These are phyloP conservation scores for Mimumesa dahlbomi DNA, from an alignment of 2,888 invertebrate genomes.

Conservation along the genomic window DNA sequence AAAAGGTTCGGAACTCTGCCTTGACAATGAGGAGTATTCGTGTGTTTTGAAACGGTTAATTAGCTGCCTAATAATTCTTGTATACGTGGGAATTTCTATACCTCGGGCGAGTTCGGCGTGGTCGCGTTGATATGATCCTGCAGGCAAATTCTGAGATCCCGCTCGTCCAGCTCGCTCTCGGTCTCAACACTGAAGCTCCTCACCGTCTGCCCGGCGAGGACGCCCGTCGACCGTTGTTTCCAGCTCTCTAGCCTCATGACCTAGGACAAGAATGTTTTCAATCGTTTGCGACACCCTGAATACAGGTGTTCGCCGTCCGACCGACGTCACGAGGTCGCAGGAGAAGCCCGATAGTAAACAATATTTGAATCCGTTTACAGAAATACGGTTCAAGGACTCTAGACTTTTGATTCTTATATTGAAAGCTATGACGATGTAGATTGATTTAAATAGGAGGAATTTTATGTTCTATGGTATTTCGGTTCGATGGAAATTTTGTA, in stretches of 20 bases:
- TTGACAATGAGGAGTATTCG: slow-evolving; percentile 53
- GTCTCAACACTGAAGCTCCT: slow-evolving; percentile 79
- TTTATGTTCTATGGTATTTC: too few relatives aligned
- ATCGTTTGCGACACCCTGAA: too few relatives aligned
- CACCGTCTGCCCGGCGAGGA: slow-evolving; percentile 70
- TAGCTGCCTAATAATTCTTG: slow-evolving; percentile 63
- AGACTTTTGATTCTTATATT: too few relatives aligned
- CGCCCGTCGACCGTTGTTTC: slow-evolving; percentile 80
- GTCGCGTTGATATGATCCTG: slow-evolving; percentile 73
- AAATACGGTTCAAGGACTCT: too few relatives aligned
- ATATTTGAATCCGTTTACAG: too few relatives aligned
- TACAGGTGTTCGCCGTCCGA: too few relatives aligned
- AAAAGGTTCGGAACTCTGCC: slow-evolving; percentile 46
- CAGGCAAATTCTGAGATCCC: slow-evolving; percentile 76
- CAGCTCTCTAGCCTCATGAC: slow-evolving; percentile 88
- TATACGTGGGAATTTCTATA: slow-evolving; percentile 61
- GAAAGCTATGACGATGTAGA: too few relatives aligned
- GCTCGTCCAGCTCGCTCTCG: slow-evolving; percentile 83
- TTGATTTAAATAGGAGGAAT: too few relatives aligned
- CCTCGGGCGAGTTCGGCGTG: slow-evolving; percentile 65
- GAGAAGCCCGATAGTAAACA: too few relatives aligned
- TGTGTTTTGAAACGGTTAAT: slow-evolving; percentile 47
- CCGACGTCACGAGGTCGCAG: too few relatives aligned
- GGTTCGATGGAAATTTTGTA: too few relatives aligned
- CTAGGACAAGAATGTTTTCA: slow-evolving; percentile 77